Conservation (phyloP, 2,888 invertebrate species). For the Spodoptera exigua region DNA sequence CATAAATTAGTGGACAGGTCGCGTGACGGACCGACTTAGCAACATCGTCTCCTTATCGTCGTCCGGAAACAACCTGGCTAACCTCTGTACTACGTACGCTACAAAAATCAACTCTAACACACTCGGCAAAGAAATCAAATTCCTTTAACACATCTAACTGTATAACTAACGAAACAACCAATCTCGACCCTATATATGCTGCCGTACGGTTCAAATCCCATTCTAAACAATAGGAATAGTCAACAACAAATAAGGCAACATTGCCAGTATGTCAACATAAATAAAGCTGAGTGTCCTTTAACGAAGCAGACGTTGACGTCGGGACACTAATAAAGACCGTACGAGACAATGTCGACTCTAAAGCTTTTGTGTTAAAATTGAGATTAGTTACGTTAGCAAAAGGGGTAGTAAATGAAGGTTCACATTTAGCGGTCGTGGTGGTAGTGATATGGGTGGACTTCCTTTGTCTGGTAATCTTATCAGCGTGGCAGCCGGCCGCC, state of each 20-base stretch:
- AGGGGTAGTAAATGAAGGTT: constrained; percentile 85
- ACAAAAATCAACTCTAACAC: constrained; percentile 70
- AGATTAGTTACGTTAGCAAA: constrained; percentile 57
- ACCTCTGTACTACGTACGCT: constrained; percentile 62
- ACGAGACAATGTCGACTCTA: constrained; percentile 76
- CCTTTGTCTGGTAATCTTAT: constrained; percentile 89
- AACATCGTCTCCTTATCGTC: constrained; percentile 84
- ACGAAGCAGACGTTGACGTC: constrained; percentile 87
- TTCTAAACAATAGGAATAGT: constrained; percentile 64
- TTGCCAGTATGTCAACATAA: constrained; percentile 87
- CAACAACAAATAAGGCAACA: constrained; percentile 84
- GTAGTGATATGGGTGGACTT: constrained; percentile 88
- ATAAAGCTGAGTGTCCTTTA: constrained; percentile 89
- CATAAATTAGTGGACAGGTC: constrained; percentile 88
- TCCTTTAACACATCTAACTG: constrained; percentile 64
- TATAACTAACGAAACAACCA: constrained; percentile 56
- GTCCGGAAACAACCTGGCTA: constrained; percentile 79
- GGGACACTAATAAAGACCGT: constrained; percentile 80
- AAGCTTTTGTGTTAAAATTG: constrained; percentile 69
- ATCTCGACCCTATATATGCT: constrained; percentile 75
- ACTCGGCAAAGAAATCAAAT: constrained; percentile 72
- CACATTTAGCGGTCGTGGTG: constrained; percentile 84
- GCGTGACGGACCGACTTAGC: constrained; percentile 87
- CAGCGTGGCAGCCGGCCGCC: constrained; percentile 80
- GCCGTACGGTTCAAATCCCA: constrained; percentile 68